Evolutionary conservation across 2,797 vertebrate species (phyloP), one percentile per base, ranked within the genome.

Genomic region (Hozukius guyotensis): DNA sequence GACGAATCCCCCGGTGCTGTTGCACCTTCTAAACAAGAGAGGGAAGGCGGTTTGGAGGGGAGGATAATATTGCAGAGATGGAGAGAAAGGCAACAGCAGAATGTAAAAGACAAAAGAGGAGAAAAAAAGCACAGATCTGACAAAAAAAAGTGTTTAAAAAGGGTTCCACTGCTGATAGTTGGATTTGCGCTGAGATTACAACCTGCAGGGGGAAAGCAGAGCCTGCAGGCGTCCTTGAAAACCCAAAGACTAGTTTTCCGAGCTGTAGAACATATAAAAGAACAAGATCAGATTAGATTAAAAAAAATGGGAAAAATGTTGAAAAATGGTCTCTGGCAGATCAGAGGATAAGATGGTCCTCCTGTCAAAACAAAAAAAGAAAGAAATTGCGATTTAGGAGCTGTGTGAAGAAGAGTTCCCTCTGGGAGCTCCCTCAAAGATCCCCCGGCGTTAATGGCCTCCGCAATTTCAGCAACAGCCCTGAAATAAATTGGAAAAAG

Each of bases 141-240:
- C 84, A 77, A 87, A 75, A 36, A 78, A 71, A 80, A 68, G 38
- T 76, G 71, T 88, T 86, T 88, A 77, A 80, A 85, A 81, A 77
- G 75, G 81, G 88, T 86, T 83, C 85, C 72, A 46, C 53, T 83
- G 87, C 87, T 86, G 87, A 87, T 87, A 55, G 84, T 82, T 86
- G 86, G 83, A 90, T 91, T 89, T 86, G 83, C 86, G 70, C 82
- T 73, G 84, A 92, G 92, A 92, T 92, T 92, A 92, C 68, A 92
- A 82, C 72, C 84, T 85, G 83, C 81, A 52, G 80, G 77, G 57
- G 68, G 75, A 72, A 87, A 82, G 65, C 81, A 14, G 53, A 80
- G 80, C 75, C 88, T 84, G 72, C 77, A 74, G 86, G 78, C 63
- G 86, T 91, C 84, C 85, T 93, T 89, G 84, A 89, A 92, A 87